phyloP scores from a whole-genome alignment of 2,888 invertebrate genomes.

The Panzeria rudis region DNA sequence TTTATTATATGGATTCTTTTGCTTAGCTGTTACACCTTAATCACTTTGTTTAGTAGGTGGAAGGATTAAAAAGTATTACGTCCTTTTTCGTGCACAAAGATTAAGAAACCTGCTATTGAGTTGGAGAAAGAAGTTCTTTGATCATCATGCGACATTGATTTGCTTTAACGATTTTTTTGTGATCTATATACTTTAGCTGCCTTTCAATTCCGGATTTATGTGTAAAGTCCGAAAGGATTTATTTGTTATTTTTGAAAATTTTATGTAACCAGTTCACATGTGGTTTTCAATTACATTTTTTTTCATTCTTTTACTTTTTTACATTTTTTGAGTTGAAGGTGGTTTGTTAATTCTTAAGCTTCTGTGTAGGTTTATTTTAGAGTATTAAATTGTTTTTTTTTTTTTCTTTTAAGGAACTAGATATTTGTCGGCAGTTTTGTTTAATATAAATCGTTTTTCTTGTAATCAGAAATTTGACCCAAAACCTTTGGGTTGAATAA shows the following conservation, averaged over 20 bases:
- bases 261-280: constrained; percentile 55
- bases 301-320: background rate
- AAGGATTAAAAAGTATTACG: constrained; percentile 72
- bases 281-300: constrained; percentile 65
- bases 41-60: constrained; percentile 71
- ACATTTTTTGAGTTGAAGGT: background rate
- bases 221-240: constrained; percentile 62
- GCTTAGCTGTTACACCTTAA: constrained; percentile 51
- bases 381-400: too few relatives aligned
- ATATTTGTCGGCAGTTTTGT: constrained; percentile 31
- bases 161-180: constrained; percentile 8
- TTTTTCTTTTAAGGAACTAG: constrained; percentile 9
- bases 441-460: constrained; percentile 13
- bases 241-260: constrained; percentile 30
- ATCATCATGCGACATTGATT: constrained; percentile 63
- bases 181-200: background rate
- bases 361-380: constrained; percentile 10
- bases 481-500: background rate
- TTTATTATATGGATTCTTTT: background rate
- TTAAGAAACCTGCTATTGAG: constrained; percentile 57
- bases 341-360: constrained; percentile 41
- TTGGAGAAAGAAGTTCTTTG: constrained; percentile 48
- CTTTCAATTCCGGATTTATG: constrained; percentile 22
- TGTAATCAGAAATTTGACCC: background rate
- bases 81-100: constrained; percentile 42